Conservation (phyloP, 2,797 vertebrate genomes). For the Melanotaenia boesemani region DNA sequence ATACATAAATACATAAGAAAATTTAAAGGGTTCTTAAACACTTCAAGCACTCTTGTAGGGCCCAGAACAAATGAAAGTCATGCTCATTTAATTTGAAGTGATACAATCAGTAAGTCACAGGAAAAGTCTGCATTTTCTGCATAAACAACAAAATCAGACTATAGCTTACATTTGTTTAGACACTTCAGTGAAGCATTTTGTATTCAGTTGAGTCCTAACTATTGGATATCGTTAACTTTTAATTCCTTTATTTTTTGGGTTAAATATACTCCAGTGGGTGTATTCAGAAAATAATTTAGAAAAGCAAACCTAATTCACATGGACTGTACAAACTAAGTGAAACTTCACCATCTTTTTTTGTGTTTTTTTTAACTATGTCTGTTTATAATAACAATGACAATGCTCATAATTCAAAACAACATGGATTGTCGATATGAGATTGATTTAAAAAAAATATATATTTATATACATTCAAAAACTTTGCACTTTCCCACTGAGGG, state of each 20-base stretch:
- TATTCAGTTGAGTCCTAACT: neutral
- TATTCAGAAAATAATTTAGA: neutral
- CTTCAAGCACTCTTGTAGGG: neutral
- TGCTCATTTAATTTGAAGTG: neutral
- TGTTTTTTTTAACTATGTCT: neutral
- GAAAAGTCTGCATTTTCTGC: neutral
- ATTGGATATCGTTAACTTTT: neutral
- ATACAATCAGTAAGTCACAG: neutral
- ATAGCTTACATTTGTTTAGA: neutral
- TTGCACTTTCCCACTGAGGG: neutral
- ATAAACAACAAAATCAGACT: neutral
- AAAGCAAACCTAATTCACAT: neutral
- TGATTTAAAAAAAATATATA: too few relatives aligned
- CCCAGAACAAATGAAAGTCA: neutral
- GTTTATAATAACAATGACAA: neutral
- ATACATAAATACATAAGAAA: neutral
- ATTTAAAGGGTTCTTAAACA: neutral
- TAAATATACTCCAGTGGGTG: neutral
- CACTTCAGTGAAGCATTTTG: neutral
- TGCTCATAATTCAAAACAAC: neutral
- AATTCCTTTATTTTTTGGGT: neutral
- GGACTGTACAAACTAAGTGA: neutral
- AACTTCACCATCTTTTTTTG: neutral
- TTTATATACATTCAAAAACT: neutral
- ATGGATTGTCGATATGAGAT: neutral